Evolutionary conservation across 2,113 vertebrate genomes (phyloP).

Genomic region (Apodemus sylvaticus): DNA sequence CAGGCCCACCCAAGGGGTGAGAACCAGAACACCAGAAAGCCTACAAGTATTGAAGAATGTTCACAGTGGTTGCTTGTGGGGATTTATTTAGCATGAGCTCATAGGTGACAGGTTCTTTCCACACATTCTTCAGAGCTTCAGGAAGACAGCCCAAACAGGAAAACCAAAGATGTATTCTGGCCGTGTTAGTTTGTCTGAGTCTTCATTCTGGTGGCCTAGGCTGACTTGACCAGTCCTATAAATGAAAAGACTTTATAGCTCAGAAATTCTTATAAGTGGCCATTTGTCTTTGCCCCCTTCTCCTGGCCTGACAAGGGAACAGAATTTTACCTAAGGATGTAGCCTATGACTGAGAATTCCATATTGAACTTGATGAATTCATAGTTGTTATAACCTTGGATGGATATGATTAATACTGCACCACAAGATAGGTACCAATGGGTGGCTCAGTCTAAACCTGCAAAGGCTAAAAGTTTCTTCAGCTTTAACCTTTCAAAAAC

Average conservation of each 20-base stretch:
- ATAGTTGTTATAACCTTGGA: neutral
- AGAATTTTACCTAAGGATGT: neutral
- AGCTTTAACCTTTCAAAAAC: constrained; percentile 7
- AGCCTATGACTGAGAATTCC: neutral
- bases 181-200: neutral
- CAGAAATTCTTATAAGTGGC: neutral
- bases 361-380: neutral
- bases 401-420: neutral
- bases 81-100: neutral
- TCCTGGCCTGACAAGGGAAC: neutral
- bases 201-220: neutral
- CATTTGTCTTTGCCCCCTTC: neutral
- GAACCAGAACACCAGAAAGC: neutral
- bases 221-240: neutral
- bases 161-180: neutral
- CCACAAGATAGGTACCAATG: neutral
- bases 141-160: neutral
- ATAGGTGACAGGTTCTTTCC: constrained; percentile 14
- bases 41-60: neutral
- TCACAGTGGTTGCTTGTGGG: neutral
- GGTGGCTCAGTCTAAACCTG: neutral
- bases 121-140: neutral
- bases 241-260: neutral
- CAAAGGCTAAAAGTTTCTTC: neutral
- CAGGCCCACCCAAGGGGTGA: neutral